Evolutionary conservation across 2,113 vertebrate species (phyloP), one percentile per base, ranked within the genome.

Genomic region (Opisthocomus hoazin): DNA sequence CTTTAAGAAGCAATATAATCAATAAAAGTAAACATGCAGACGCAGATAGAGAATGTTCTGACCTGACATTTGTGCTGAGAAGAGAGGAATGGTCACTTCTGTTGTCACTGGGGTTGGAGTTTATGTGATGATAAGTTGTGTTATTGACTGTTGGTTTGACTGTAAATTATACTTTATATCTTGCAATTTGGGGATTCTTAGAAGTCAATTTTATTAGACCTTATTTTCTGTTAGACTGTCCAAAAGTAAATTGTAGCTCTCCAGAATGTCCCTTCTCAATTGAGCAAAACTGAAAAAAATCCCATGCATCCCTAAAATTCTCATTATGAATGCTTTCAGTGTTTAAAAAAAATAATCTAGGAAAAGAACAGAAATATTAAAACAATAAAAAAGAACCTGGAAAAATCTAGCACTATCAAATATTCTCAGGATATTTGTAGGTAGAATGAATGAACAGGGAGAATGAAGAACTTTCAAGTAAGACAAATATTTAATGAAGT

Each of bases 401-500:
- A 73, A 80, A 84, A 84, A 57, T 70, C 66, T 60, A 68, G 20
- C 30, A 24, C 34, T 71, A 4, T 5, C n/a, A 19, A 57, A 60
- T 85, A 58, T 27, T 84, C n/a, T 94, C 32, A 36, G 41, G 36
- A 17, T 51, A 6, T 65, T 90, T 87, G 34, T 92, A 75, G 70
- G 51, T 26, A 92, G 65, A 89, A 37, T 32, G 34, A 83, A 64
- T 50, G 46, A 73, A 48, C 7, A 15, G 30, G 61, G 63, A 77
- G 43, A 84, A 78, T 3, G 8, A 53, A 92, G 61, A 87, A 41
- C 32, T 61, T 71, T 57, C 5, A 70, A 75, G 27, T 46, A 68
- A 89, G 73, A 48, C 65, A 89, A 87, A 94, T 88, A 86, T 86
- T 90, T 93, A 64, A 87, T 87, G 57, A 91, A 53, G 13, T 16